Base-by-base conservation (phyloP, 2,113 vertebrate genomes). In the Synchiropus splendidus region DNA sequence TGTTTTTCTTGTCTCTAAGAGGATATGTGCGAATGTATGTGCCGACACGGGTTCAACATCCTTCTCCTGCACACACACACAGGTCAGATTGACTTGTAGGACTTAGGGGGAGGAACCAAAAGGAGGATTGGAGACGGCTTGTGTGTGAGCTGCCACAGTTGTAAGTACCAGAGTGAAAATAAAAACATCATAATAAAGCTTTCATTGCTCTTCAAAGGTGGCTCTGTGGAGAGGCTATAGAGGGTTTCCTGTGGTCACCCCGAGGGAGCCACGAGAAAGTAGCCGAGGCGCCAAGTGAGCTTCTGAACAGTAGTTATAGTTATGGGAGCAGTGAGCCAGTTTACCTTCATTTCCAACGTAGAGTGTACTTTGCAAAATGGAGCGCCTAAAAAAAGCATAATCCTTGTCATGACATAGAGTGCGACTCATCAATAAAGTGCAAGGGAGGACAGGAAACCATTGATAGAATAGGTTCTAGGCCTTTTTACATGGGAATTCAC, bases 121-220 rank as follows among this genome's bases (percentile, higher is more conserved):
- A 16, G 31, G 31, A 18, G 3, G 14, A 27, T 27, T 27, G n/a
- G n/a, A n/a, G n/a, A n/a, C 21, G 21, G 21, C 18, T 21, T n/a
- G 42, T 21, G 33, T 36, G 32, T 4, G 3, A 44, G 45, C 40
- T 35, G 44, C 32, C 42, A 39, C 33, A n/a, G 15, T 45, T 58
- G 54, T 45, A 55, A 53, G 41, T 54, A 59, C 39, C 44, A 16
- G 39, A 58, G 48, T 61, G 34, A 74, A 74, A 75, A 67, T 77
- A 61, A 69, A 73, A 70, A 64, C 43, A 59, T 71, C 41, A 76
- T 74, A 76, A 74, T 72, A 71, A 68, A 66, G 52, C 75, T 73
- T 77, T 79, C 70, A 77, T 72, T 67, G 47, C 61, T 54, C 70
- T 68, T 81, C 46, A 81, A 77, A 72, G 74, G 65, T 49, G 69